Evolutionary conservation across 2,888 invertebrate genomes (phyloP), one percentile per base, ranked within the genome.

Genomic region (Pammene aurita): DNA sequence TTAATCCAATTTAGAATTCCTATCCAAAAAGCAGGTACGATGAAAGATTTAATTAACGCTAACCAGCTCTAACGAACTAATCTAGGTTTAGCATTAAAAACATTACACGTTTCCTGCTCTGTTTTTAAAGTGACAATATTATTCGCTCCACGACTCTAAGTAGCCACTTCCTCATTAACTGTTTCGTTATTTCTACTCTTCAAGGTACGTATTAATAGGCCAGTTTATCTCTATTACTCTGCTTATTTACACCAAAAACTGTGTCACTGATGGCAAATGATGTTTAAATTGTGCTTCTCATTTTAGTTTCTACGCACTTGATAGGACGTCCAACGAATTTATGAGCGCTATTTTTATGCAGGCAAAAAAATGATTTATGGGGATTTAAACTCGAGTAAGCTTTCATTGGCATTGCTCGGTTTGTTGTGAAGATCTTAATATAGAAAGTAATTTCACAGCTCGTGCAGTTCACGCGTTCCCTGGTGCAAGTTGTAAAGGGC

Each of bases 121-220:
- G 80, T 81, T 84, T 88, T 90, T 89, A 81, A 87, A 89, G 86
- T 87, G 90, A 87, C 86, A 85, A 87, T 85, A 89, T 89, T 90
- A 90, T 89, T 88, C 83, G 81, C 83, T 77, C 79, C 81, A 74
- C 77, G 77, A 77, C 81, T 79, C 77, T 88, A 92, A 92, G 91
- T 90, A 91, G 87, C 75, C 76, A 88, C 90, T 89, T 92, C 92
- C 92, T 92, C 88, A 92, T 92, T 91, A 92, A 84, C 76, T 74
- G 83, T 84, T 89, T 87, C 84, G 84, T 88, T 90, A 88, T 85
- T 87, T 81, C 84, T 84, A 84, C 73, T 79, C 79, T 83, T 74
- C 69, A 73, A 79, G 79, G 77, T 80, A 84, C 82, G 80, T 85
- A 86, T 85, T 83, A 88, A 85, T 84, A 82, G 82, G 77, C 75